These are phyloP conservation scores for Spodoptera littoralis DNA, from an alignment of 2,888 invertebrate species.

Conservation along the genomic window DNA sequence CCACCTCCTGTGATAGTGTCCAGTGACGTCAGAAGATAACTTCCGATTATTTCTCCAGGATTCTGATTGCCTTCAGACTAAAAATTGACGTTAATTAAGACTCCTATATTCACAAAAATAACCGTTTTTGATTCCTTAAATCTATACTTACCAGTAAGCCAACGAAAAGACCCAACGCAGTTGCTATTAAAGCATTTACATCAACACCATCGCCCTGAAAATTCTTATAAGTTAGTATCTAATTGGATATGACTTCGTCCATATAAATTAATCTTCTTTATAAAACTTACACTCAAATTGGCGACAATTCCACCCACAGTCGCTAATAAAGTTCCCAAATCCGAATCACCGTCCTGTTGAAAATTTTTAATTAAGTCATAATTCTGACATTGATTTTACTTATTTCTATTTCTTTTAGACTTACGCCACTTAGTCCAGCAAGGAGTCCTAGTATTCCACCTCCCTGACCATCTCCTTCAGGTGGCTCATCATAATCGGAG, in stretches of 20 bases:
- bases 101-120: neutral
- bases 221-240: constrained; percentile 13
- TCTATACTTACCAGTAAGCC: constrained; percentile 79
- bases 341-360: constrained; percentile 84
- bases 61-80: constrained; percentile 83
- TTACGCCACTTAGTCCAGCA: constrained; percentile 84
- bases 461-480: constrained; percentile 82
- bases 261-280: neutral
- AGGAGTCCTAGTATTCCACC: constrained; percentile 83
- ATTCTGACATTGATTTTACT: neutral
- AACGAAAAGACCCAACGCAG: constrained; percentile 81
- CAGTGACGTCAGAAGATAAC: constrained; percentile 80
- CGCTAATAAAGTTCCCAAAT: constrained; percentile 81
- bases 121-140: neutral
- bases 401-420: constrained; percentile 46
- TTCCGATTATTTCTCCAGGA: constrained; percentile 81
- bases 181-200: constrained; percentile 79
- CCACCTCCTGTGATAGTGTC: constrained; percentile 85
- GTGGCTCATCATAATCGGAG: constrained; percentile 80
- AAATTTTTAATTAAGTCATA: constrained; percentile 3
- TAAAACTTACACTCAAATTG: constrained; percentile 81
- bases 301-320: constrained; percentile 83
- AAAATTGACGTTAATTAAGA: constrained; percentile 1
- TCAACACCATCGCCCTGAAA: constrained; percentile 85
- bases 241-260: neutral